Conservation (phyloP, 2,113 vertebrate species). For the Ceyx melanurus region DNA sequence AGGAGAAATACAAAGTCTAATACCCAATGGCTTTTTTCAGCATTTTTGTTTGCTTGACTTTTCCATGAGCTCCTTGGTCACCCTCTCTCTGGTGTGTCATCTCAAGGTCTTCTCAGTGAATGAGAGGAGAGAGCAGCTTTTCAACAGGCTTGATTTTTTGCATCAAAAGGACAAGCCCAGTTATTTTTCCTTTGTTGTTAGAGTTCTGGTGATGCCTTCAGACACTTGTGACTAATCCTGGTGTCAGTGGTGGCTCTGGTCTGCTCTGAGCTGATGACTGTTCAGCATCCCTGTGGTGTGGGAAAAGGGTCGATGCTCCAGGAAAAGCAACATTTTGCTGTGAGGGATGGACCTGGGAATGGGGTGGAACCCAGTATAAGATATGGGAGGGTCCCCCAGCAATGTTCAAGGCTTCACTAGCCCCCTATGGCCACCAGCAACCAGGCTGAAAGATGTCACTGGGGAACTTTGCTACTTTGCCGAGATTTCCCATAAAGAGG, state of each 20-base stretch:
- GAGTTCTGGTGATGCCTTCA: background rate
- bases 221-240: accelerated
- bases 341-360: background rate
- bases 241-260: background rate
- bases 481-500: background rate
- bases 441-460: background rate
- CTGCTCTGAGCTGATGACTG: background rate
- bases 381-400: background rate
- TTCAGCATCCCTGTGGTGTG: background rate
- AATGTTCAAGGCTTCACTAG: background rate
- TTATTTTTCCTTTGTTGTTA: background rate
- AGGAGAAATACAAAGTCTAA: background rate
- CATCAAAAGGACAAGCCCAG: background rate
- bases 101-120: background rate
- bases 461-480: background rate
- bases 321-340: background rate
- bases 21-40: background rate
- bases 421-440: background rate
- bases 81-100: background rate
- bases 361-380: background rate
- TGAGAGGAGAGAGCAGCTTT: background rate
- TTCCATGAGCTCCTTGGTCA: background rate
- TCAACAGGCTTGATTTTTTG: background rate
- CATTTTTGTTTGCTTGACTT: background rate
- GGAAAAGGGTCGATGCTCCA: background rate